Percentiles rank a stretch among this genome's conserved stretches.
These are phyloP conservation scores for Schizopygopsis pylzovi DNA, from an alignment of 2,797 vertebrate species.

Conservation along the genomic window DNA sequence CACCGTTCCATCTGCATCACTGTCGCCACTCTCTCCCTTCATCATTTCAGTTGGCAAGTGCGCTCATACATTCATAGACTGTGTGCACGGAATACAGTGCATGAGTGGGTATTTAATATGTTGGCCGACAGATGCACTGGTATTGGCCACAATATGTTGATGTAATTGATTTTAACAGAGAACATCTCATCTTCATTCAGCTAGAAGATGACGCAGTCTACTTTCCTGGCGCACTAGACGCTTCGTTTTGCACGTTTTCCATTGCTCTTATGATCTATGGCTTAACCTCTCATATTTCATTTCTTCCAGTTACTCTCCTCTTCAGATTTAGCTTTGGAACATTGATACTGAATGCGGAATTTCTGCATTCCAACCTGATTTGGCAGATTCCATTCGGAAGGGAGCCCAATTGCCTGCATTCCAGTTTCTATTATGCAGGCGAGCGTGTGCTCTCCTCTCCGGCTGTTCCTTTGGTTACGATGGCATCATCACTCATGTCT, in stretches of 20 bases:
- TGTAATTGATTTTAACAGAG: conserved; percentile 51
- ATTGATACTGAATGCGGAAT: conserved; percentile 17
- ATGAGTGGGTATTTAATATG: conserved; percentile 49
- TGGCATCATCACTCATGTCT: conserved; percentile 49
- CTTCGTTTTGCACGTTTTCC: conserved; percentile 2
- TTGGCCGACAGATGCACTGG: conserved; percentile 32
- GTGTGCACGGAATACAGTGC: conserved; percentile 2
- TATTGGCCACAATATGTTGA: conserved; percentile 41
- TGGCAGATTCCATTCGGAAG: conserved; percentile 26
- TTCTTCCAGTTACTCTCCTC: not conserved
- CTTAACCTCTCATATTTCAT: conserved; percentile 14
- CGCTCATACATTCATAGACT: conserved; percentile 22
- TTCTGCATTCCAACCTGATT: conserved; percentile 29
- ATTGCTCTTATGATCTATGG: conserved; percentile 57
- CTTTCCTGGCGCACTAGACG: not conserved
- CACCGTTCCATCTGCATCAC: conserved; percentile 58
- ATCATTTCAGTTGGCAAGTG: conserved; percentile 58
- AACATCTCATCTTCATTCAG: conserved; percentile 41
- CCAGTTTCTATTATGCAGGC: conserved; percentile 30
- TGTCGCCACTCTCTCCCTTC: conserved; percentile 57
- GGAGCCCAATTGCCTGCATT: conserved; percentile 29
- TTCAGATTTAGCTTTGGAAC: conserved; percentile 52
- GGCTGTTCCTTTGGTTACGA: conserved; percentile 45
- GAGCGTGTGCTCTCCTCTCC: conserved; percentile 35
- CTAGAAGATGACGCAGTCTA: conserved; percentile 12